Percentiles rank a stretch among this genome's conserved stretches.
These are phyloP conservation scores for Mesoligia furuncula DNA, from an alignment of 2,888 invertebrate genomes.

Conservation along the genomic window DNA sequence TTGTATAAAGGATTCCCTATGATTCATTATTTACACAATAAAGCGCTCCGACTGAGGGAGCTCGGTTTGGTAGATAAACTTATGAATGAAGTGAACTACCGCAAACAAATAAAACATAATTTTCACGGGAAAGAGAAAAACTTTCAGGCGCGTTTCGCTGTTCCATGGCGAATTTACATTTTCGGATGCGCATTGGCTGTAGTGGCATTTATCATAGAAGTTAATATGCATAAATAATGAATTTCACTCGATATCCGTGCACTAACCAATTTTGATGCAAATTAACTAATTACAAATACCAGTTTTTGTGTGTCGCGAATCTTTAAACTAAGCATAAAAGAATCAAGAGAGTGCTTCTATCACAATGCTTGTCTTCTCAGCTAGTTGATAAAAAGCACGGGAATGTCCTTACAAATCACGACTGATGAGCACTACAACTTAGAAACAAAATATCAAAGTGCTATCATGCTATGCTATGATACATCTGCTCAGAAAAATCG, in stretches of 20 bases:
- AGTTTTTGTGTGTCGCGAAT: neutral
- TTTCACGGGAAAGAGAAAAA: constrained; percentile 40
- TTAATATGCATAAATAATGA: constrained; percentile 44
- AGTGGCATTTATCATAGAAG: constrained; percentile 66
- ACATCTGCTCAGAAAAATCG: neutral
- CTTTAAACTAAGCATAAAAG: neutral
- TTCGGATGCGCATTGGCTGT: constrained; percentile 67
- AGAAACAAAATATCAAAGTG: neutral
- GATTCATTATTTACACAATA: constrained; percentile 62
- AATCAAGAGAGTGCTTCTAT: neutral
- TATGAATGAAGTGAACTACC: constrained; percentile 58
- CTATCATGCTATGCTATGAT: too few relatives aligned
- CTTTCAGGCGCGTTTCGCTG: constrained; percentile 52
- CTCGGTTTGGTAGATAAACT: constrained; percentile 72
- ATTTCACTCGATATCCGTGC: neutral
- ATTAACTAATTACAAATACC: neutral
- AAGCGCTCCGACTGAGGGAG: constrained; percentile 72
- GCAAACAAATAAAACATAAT: constrained; percentile 52
- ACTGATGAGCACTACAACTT: neutral
- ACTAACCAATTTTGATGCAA: neutral
- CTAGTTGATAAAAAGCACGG: too few relatives aligned
- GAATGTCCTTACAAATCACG: neutral
- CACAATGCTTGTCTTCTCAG: neutral
- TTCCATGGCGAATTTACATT: constrained; percentile 74
- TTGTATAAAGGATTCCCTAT: constrained; percentile 81